These are phyloP conservation scores for Scolopax bukidnonensis DNA, from an alignment of 2,797 vertebrate species.

Conservation along the genomic window DNA sequence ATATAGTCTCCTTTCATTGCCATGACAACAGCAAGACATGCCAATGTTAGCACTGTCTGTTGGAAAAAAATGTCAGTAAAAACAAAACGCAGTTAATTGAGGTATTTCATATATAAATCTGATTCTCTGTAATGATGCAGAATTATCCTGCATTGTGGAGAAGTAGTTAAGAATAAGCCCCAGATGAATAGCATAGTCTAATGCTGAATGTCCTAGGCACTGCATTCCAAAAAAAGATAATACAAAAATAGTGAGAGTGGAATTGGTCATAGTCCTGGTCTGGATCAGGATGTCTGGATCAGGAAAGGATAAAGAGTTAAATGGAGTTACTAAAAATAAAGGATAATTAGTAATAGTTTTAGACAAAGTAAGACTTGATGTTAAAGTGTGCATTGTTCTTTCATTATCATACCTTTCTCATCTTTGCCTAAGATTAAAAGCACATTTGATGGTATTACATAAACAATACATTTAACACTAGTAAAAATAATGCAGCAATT, in stretches of 20 bases:
- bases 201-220: not conserved
- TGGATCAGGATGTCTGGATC: not conserved
- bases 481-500: slow-evolving; percentile 24
- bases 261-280: not conserved
- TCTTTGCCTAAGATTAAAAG: not conserved
- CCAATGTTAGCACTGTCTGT: not conserved
- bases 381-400: not conserved
- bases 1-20: slow-evolving; percentile 37
- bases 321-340: not conserved
- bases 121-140: not conserved
- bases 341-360: not conserved
- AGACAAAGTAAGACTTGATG: not conserved
- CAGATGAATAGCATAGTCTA: not conserved
- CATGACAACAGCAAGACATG: slow-evolving; percentile 44
- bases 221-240: not conserved
- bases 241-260: not conserved
- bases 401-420: not conserved
- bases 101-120: not conserved
- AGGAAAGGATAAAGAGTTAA: not conserved
- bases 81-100: slow-evolving; percentile 1
- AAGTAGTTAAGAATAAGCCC: not conserved
- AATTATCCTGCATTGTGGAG: not conserved
- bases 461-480: not conserved
- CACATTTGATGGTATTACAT: not conserved
- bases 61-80: slow-evolving; percentile 9